Base-by-base conservation (phyloP, 2,797 vertebrate species). In the Spheniscus humboldti region DNA sequence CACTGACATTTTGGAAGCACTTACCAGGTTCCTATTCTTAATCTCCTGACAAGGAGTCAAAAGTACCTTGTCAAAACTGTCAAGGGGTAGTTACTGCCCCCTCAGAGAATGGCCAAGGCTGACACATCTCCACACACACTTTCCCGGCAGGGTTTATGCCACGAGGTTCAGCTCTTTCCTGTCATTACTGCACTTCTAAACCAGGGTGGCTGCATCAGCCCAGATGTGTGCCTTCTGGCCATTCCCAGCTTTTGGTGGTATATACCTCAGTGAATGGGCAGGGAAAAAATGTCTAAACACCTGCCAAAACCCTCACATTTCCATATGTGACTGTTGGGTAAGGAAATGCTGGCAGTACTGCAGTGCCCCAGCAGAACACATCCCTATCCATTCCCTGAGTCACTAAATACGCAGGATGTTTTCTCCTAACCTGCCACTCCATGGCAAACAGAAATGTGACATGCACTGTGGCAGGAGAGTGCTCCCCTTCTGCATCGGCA, bases 31-130 rank as follows among this genome's bases (percentile, higher is more conserved):
- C 76, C 76, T 88, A 47, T 86, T 91, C 85, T 90, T 95, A 86
- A 95, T 90, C 76, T 92, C 63, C 79, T 52, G 86, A 96, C 90
- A 96, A 94, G 90, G 76, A 95, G 79, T 92, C 82, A 86, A 74
- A 96, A 96, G 75, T 81, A 84, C 74, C 69, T 75, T 89, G 87
- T 94, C 90, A 95, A 92, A 96, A 86, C 55, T 90, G 90, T 84
- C 85, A 94, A 52, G 33, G 39, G 18, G 8, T 59, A 64, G 64
- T 71, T 83, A 60, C 39, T 60, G 33, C 28, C 18, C 31, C 23
- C 39, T 90, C 64, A 90, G 72, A 88, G 90, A 90, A 75, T 7
- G 55, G 79, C n/a, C 73, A 88, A 83, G 64, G 45, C 62, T 88
- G 86, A 84, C 79, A 93, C 1, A 0, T 80, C 68, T 93, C 68